phyloP scores from a whole-genome alignment of 92 coral and sea anemone genomes.

The Phenganax marumi region DNA sequence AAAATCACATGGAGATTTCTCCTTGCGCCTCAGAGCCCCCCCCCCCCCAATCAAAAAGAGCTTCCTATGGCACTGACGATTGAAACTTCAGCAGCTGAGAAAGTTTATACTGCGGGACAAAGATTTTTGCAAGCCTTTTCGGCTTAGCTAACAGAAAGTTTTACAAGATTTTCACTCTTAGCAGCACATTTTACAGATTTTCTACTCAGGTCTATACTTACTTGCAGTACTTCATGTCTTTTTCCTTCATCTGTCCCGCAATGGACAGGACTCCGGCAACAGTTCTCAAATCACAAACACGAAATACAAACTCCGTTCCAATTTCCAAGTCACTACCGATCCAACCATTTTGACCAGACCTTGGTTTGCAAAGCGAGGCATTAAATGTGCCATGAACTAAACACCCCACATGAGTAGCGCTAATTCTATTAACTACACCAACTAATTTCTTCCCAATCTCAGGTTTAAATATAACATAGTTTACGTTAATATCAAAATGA shows the following conservation, averaged over 20 bases:
- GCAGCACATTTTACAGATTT: neutral
- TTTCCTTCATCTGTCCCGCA: slow-evolving; percentile 64
- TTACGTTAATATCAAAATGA: slow-evolving; percentile 81
- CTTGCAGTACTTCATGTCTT: slow-evolving; percentile 34
- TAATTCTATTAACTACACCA: slow-evolving; percentile 82
- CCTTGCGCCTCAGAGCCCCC: too few species aligned
- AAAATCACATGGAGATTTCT: too few species aligned
- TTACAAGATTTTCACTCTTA: neutral
- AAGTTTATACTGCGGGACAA: too few species aligned
- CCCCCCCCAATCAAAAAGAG: too few species aligned
- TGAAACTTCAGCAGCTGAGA: too few species aligned
- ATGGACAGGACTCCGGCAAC: slow-evolving; percentile 84
- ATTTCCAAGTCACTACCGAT: slow-evolving; percentile 54
- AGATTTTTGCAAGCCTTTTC: neutral
- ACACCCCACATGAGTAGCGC: slow-evolving; percentile 82
- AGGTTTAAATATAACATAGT: slow-evolving; percentile 79
- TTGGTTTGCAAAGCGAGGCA: slow-evolving; percentile 72
- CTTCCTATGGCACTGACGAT: too few species aligned
- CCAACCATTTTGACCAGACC: slow-evolving; percentile 57
- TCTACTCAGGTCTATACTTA: neutral
- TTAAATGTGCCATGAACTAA: slow-evolving; percentile 84
- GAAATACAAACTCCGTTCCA: slow-evolving; percentile 75
- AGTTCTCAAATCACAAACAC: slow-evolving; percentile 66
- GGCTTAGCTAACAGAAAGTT: neutral
- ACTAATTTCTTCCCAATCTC: slow-evolving; percentile 65